Evolutionary conservation across 2,888 invertebrate genomes (phyloP), one percentile per base, ranked within the genome.

Genomic region (Synergus japonicus): DNA sequence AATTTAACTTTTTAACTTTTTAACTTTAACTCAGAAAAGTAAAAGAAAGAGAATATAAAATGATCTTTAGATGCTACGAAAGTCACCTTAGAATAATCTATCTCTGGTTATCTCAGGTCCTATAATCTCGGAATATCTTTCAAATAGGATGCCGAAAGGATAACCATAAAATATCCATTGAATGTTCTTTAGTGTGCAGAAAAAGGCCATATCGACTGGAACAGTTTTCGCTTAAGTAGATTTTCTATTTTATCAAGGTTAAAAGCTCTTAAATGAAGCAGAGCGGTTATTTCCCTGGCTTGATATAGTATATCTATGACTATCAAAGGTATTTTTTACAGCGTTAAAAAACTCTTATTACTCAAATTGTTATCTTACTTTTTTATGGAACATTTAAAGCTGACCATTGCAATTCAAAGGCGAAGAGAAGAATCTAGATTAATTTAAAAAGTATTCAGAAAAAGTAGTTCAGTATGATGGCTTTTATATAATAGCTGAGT

Each of bases 401-500:
- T 67, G 46, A 67, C 46, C 46, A 29, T 7, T 46, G 67, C 22
- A 67, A 67, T 44, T 67, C 22, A 79, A 77, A 67, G 76, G 37
- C 76, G 78, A 69, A 77, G 73, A 64, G 73, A 43, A 67, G 79
- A 43, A 41, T 77, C 77, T 65, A 73, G 84, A 82, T 85, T 88
- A 88, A 88, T 89, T 88, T 87, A 86, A 85, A 88, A 87, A 89
- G 86, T 86, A 85, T 87, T 84, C 82, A 79, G 80, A 82, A 85
- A 85, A 83, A 83, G 81, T 83, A 85, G 85, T 81, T 82, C 84
- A 80, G 84, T 82, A 84, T 83, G 79, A 77, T 89, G 86, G 89
- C 89, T 89, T 89, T 89, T 89, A 86, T 89, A 89, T 89, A 89
- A 89, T 88, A 86, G 86, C 87, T 83, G 83, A 83, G 44, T 46